A percentile compares a stretch with the other conserved stretches of the same genome.
Conservation (phyloP, 2,113 vertebrate genomes). For the Ammodytes marinus region DNA sequence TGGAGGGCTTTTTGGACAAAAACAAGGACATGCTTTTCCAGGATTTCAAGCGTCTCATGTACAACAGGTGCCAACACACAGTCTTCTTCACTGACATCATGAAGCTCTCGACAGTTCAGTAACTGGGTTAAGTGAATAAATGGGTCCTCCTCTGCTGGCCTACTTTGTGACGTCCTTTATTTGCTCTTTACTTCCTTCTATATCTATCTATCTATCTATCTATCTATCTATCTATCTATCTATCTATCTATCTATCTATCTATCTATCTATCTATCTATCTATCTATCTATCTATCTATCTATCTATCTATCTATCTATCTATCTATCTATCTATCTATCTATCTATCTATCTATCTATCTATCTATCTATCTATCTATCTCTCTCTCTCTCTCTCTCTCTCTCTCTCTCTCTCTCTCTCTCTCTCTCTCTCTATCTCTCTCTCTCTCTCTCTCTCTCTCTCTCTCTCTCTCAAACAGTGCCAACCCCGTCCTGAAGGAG, state of each 20-base stretch:
- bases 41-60: constrained; percentile 95
- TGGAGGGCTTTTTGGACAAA: constrained; percentile 95
- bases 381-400: constrained; percentile 11
- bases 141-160: constrained; percentile 25
- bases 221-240: too few species aligned
- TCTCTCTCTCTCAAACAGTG: constrained; percentile 70
- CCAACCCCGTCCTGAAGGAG: constrained; percentile 86
- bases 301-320: too few species aligned
- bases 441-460: too few species aligned
- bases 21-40: constrained; percentile 96
- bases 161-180: constrained; percentile 11
- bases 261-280: too few species aligned
- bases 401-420: constrained; percentile 18
- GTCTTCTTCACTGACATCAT: background rate
- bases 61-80: constrained; percentile 87
- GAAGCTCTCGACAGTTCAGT: constrained; percentile 30
- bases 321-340: too few species aligned
- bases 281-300: too few species aligned
- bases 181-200: constrained; percentile 9
- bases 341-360: too few species aligned
- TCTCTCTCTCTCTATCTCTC: background rate
- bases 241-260: too few species aligned
- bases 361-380: too few species aligned
- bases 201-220: too few species aligned
- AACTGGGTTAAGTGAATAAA: constrained; percentile 43